Base-by-base conservation (phyloP, 2,888 invertebrate genomes). In the Acrobasis consociella region DNA sequence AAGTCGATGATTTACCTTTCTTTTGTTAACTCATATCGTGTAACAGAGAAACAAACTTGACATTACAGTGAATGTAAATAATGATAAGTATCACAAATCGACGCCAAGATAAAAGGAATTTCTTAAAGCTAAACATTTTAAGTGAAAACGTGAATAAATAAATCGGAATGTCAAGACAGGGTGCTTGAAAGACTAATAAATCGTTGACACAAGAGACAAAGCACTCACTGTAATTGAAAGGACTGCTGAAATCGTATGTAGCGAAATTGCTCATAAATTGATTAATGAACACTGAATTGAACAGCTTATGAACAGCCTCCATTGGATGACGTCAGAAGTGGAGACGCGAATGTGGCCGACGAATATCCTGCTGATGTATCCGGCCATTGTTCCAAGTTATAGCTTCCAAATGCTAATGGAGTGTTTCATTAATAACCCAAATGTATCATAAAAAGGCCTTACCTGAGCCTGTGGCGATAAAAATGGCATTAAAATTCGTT, bases 341-440 rank as follows among this genome's bases (percentile, higher is more conserved):
- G 80, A 83, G 85, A 83, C 81, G 80, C 76, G 74, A 82, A 83
- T 82, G 80, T 77, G 81, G 75, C 81, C 78, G 77, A 74, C 74
- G 77, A 80, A 78, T 87, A 86, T 89, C 89, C 89, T 81, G 83
- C 62, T 72, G 69, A 63, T 75, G 81, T 82, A 81, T 89, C 90
- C 89, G 88, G 77, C 80, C 78, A 85, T 87, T 87, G 86, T 87
- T 81, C 78, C 73, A 46, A 69, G 69, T 72, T 70, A 72, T 76
- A 78, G 74, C 72, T 75, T 75, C 74, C 71, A 72, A 80, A 82
- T 78, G 77, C 77, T 80, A 78, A 84, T 83, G 68, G 67, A 42
- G n/a, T 42, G 15, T 42, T 39, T 49, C 49, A 49, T 51, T 51
- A 60, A 31, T 13, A 49, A 58, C 22, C 49, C 13, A 58, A 58